Base-by-base conservation (phyloP, 2,888 invertebrate species). In the Pteria penguin region DNA sequence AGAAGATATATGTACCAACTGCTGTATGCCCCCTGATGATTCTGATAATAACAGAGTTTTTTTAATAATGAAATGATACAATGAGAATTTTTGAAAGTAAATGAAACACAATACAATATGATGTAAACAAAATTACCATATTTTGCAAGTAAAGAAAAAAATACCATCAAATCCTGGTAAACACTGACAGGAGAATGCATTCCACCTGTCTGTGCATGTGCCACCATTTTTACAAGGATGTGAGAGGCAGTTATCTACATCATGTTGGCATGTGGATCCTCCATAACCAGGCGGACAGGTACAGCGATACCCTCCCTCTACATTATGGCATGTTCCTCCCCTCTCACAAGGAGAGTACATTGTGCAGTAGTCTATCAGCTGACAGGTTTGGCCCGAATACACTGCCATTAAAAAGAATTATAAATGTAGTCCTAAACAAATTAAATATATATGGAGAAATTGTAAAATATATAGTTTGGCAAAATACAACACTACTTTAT, bases 241-340 rank as follows among this genome's bases (percentile, higher is more conserved):
- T 11, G 22, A n/a, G 0, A 31, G 61, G 63, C 83, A 83, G 58
- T 77, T 67, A 26, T 78, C 69, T 11, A 72, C 61, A 1, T 71
- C 54, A 27, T 74, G 77, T 36, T 79, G 80, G 70, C 83, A 84
- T 4, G 52, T 45, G 2, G 75, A 62, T 1, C 80, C 81, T 1
- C 65, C 69, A 57, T 76, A 82, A 4, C 75, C 78, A 18, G 29
- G 36, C 0, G 62, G 60, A 77, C 79, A 79, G 8, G 4, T 29
- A 31, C 79, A 79, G 27, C n/a, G 31, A 11, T 63, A 62, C 1
- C 61, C 78, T 18, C 68, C 75, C 3, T 29, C 36, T 26, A 68
- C 61, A 18, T 68, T 65, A 24, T 27, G 32, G 69, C 78, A 78
- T 1, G 60, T 31, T 22, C 75, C 62, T 8, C 75, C 68, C 45